Base-by-base conservation (phyloP, 2,888 invertebrate genomes). In the Dusona sp. region DNA sequence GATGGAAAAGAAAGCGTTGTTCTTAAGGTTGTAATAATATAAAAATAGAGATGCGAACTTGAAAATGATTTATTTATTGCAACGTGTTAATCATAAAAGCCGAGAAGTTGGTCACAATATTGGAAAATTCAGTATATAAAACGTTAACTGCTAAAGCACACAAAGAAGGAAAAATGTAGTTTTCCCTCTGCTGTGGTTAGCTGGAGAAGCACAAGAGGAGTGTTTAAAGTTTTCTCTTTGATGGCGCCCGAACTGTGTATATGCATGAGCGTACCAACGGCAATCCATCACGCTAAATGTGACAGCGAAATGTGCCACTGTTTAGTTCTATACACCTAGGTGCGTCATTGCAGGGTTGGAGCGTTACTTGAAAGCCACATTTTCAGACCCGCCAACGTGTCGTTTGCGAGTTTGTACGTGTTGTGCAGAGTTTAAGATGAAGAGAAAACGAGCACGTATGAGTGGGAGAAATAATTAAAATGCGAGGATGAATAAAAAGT, bases 211-310 rank as follows among this genome's bases (percentile, higher is more conserved):
- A 45, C 57, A 16, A 67, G 48, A 83, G 25, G 19, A n/a, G 36
- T 42, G 73, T 45, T 78, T 72, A 54, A 78, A 86, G 36, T 84
- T 86, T 83, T 65, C 64, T n/a, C 86, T 86, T 84, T 81, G 86
- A 83, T 78, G 79, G 74, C 72, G 75, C 42, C 61, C 65, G 57
- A 38, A 65, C 74, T 65, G 29, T 68, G 67, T 70, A 42, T 45
- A 57, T 33, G n/a, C 16, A 16, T 80, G 77, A 33, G 48, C 54
- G 54, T 57, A 74, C 68, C 51, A 72, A 70, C 68, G 61, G 86
- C 73, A 81, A 86, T 86, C 78, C 84, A 84, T 86, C 80, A 86
- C 48, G 68, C 70, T 51, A 73, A 51, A 51, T 81, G 64, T 81
- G 81, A 81, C 81, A 79, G 74, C 57, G 42, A 83, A 78, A 83